phyloP scores from a whole-genome alignment of 2,888 invertebrate species.

The Urechis unicinctus region DNA sequence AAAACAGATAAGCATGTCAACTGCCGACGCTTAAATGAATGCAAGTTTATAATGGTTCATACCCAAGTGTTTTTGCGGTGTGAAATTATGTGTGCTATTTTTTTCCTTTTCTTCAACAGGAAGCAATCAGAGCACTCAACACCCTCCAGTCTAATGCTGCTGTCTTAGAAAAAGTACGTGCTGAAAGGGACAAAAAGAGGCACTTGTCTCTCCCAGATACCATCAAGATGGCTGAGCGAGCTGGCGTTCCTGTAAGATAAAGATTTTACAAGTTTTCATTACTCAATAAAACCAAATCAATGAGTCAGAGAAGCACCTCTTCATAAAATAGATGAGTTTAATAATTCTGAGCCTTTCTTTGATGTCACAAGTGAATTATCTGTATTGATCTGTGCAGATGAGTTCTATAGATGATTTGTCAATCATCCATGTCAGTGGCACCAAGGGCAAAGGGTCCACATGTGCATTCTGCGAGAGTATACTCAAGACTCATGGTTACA shows the following conservation, averaged over 20 bases:
- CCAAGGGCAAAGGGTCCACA: constrained; percentile 93
- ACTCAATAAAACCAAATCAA: too few relatives aligned
- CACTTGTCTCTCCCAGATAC: constrained; percentile 13
- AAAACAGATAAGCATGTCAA: too few relatives aligned
- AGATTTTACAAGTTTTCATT: background rate
- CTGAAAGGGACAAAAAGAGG: constrained; percentile 24
- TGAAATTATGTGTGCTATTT: too few relatives aligned
- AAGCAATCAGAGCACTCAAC: constrained; percentile 40
- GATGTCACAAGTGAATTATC: too few relatives aligned
- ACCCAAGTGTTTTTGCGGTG: too few relatives aligned
- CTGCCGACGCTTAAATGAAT: too few relatives aligned
- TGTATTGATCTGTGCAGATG: too few relatives aligned
- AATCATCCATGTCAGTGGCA: constrained; percentile 91
- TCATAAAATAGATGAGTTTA: background rate
- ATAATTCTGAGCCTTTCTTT: constrained; percentile 1
- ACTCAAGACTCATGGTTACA: constrained; percentile 72
- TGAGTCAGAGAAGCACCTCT: too few relatives aligned
- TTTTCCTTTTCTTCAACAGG: constrained; percentile 25
- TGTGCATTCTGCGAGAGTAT: constrained; percentile 89
- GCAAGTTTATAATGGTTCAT: too few relatives aligned
- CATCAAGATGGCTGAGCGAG: constrained; percentile 2
- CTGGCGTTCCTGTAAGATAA: constrained; percentile 12
- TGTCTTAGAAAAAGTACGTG: constrained; percentile 30
- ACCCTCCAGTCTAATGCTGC: constrained; percentile 44
- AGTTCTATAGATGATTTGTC: constrained; percentile 68